Evolutionary conservation across 1,140 invertebrate genomes (phyloP).

Genomic region (Magallana angulata): DNA sequence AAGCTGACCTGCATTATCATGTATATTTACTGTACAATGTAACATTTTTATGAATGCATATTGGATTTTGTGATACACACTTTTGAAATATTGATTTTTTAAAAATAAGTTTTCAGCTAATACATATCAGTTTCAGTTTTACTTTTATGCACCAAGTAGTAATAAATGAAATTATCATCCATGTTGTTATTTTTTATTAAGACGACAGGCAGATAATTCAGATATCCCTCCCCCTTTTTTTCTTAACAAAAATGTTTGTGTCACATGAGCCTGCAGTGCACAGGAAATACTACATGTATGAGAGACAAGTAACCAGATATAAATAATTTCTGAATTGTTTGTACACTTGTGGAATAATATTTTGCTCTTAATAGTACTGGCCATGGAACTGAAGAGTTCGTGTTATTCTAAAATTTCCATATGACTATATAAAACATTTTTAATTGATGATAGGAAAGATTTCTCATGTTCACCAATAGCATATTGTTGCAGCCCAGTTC

Average conservation of each 20-base stretch:
- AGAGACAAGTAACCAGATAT: too few relatives aligned
- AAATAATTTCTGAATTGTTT: slow-evolving; percentile 15
- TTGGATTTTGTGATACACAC: neutral
- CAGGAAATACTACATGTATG: slow-evolving; percentile 2
- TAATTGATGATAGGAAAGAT: too few relatives aligned
- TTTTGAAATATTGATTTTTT: neutral
- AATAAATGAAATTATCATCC: too few relatives aligned
- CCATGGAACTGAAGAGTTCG: neutral
- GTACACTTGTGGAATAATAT: slow-evolving; percentile 25
- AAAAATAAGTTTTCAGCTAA: too few relatives aligned
- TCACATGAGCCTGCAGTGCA: neutral
- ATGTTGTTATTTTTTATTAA: too few relatives aligned
- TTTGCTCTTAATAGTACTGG: neutral
- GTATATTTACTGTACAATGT: too few relatives aligned
- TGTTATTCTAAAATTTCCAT: neutral
- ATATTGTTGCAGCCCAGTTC: too few relatives aligned
- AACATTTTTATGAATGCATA: too few relatives aligned
- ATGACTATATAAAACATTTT: neutral
- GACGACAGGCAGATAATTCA: too few relatives aligned
- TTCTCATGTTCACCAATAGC: too few relatives aligned
- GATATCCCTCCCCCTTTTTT: neutral
- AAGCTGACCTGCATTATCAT: too few relatives aligned
- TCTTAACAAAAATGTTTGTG: neutral
- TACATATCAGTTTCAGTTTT: neutral
- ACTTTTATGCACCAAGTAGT: slow-evolving; percentile 27